A percentile compares a stretch with the other conserved stretches of the same genome.
phyloP scores from a whole-genome alignment of 92 coral and sea anemone genomes.

The Actinernus sp. region DNA sequence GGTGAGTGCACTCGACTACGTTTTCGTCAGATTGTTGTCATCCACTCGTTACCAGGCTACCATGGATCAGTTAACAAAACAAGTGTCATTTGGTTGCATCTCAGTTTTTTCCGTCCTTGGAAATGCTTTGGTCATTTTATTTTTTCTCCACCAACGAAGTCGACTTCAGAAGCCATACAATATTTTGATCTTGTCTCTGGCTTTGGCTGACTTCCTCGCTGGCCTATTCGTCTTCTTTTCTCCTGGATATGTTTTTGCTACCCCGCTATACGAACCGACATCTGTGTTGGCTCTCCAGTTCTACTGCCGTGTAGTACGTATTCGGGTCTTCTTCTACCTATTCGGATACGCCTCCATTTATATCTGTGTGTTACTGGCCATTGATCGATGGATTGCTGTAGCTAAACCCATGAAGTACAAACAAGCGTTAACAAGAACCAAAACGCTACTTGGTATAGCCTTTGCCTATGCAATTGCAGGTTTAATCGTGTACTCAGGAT shows the following conservation, averaged over 20 bases:
- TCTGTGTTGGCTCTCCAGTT: constrained; percentile 43
- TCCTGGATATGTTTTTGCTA: constrained; percentile 62
- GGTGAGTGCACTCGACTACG: too few relatives aligned
- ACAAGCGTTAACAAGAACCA: constrained; percentile 23
- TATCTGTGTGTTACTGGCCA: constrained; percentile 62
- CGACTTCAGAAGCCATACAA: constrained; percentile 74
- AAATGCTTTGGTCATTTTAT: constrained; percentile 59
- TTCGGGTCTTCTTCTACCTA: constrained; percentile 54
- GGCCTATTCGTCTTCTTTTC: constrained; percentile 68
- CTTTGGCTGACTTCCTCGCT: constrained; percentile 76
- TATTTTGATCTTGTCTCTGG: constrained; percentile 71
- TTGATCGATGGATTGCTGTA: constrained; percentile 90
- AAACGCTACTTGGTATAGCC: constrained; percentile 44
- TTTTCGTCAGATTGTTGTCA: too few relatives aligned
- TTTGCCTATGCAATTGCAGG: constrained; percentile 57
- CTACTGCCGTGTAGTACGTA: constrained; percentile 67
- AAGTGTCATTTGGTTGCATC: constrained; percentile 61
- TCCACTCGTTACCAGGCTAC: too few relatives aligned
- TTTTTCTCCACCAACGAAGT: constrained; percentile 50
- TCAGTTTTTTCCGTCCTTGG: constrained; percentile 71
- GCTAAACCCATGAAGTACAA: constrained; percentile 58
- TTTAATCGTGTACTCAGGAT: constrained; percentile 46
- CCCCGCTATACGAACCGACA: constrained; percentile 42
- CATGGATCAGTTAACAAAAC: too few relatives aligned
- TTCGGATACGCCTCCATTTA: constrained; percentile 78